Evolutionary conservation across 1,140 invertebrate species (phyloP), one percentile per base, ranked within the genome.

Genomic region (Macrocentrus cingulum): DNA sequence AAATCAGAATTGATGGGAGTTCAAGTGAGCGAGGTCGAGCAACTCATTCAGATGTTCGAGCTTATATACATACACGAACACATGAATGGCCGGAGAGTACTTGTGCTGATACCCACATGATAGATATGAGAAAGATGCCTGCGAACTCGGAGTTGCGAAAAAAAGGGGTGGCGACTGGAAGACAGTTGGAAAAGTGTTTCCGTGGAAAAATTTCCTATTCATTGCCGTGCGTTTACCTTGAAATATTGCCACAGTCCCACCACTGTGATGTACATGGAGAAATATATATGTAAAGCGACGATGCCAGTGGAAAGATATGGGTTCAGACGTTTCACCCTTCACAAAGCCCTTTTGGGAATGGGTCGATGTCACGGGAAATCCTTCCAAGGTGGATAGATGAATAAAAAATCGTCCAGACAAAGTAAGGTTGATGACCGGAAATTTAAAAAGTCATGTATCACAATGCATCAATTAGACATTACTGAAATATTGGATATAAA

Each of bases 311-410:
- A 7, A 19, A 44, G 16, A 44, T 19, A 44, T 44, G 42, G 42
- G 22, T 44, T 44, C 42, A 44, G 42, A 11, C 42, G 18, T 29
- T 29, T 29, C 25, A 29, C 25, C 25, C 25, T 29, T 9, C 25
- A 29, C 25, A 9, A 29, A 5, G 42, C 42, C 16, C 42, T 16
- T 9, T 15, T 11, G 42, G 22, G 42, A 11, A 3, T 15, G 42
- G 16, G 42, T 44, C 42, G 19, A 44, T 29, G 25, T 29, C 42
- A 44, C 42, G 19, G 42, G 42, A 19, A 44, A 44, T 44, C 42
- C 42, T 44, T 44, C 42, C 25, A 44, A 9, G 16, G 16, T 22
- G 42, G 16, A 41, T 41, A 18, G 13, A 15, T 8, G 11, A 18
- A 44, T 7, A 44, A 44, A 44, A 44, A 44, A 44, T 19, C 42